Conservation (phyloP, 2,888 invertebrate genomes). For the Brachyopa scutellaris region DNA sequence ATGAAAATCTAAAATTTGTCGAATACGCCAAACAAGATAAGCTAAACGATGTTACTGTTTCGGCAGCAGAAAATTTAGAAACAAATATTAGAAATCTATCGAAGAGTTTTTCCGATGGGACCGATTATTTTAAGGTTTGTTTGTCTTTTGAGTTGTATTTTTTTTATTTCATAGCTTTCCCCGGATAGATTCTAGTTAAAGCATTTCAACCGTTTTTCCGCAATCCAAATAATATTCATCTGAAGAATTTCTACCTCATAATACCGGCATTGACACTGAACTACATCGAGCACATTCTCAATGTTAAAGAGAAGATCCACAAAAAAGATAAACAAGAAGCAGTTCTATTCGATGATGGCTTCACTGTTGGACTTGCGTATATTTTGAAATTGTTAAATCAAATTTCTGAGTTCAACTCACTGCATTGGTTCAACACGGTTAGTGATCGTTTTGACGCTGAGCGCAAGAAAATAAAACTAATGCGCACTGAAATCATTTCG, state of each 20-base stretch:
- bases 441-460: slow-evolving; percentile 88
- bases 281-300: slow-evolving; percentile 95
- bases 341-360: slow-evolving; percentile 98
- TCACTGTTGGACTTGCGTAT: slow-evolving; percentile 97
- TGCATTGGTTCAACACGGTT: slow-evolving; percentile 97
- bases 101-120: slow-evolving; percentile 88
- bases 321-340: slow-evolving; percentile 89
- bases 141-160: neutral
- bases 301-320: slow-evolving; percentile 94
- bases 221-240: slow-evolving; percentile 92
- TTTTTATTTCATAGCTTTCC: neutral
- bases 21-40: slow-evolving; percentile 85
- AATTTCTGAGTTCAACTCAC: slow-evolving; percentile 91
- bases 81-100: slow-evolving; percentile 89
- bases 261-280: slow-evolving; percentile 96
- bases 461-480: slow-evolving; percentile 83
- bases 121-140: slow-evolving; percentile 79
- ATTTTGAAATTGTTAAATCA: slow-evolving; percentile 95
- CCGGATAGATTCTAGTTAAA: slow-evolving; percentile 89
- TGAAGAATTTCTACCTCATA: slow-evolving; percentile 95
- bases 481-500: slow-evolving; percentile 85
- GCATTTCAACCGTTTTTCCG: slow-evolving; percentile 95
- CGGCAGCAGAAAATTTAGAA: slow-evolving; percentile 89
- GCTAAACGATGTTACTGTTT: slow-evolving; percentile 84
- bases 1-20: slow-evolving; percentile 85